A percentile compares a stretch with the other conserved stretches of the same genome.
Conservation (phyloP, 1,140 invertebrate species). For the Adelges cooleyi region DNA sequence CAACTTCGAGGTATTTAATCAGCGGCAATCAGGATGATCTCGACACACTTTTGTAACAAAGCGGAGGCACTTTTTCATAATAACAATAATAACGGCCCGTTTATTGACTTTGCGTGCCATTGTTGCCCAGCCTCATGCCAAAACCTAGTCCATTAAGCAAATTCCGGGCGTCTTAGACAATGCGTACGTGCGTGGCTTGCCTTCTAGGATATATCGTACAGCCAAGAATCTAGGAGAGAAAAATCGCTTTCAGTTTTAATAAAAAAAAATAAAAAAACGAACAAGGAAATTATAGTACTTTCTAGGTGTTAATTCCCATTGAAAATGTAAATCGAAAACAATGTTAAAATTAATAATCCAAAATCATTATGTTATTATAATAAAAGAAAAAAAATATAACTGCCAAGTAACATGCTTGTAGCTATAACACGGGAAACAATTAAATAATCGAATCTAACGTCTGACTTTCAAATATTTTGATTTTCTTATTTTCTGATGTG, state of each 20-base stretch:
- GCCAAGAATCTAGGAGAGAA: not conserved
- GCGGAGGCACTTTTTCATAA: not conserved
- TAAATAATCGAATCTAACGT: too few relatives aligned
- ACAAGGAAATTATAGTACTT: too few relatives aligned
- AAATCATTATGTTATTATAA: too few relatives aligned
- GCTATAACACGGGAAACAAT: too few relatives aligned
- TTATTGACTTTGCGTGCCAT: conserved; percentile 18
- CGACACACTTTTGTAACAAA: conserved; percentile 14
- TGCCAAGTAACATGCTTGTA: too few relatives aligned
- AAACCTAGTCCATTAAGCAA: not conserved
- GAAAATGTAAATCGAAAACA: too few relatives aligned
- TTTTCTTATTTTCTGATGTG: too few relatives aligned
- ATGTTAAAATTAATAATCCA: too few relatives aligned
- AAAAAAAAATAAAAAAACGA: too few relatives aligned
- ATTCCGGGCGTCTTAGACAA: conserved; percentile 18
- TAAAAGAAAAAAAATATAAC: too few relatives aligned
- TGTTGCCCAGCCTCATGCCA: not conserved
- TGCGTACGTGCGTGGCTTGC: conserved; percentile 11
- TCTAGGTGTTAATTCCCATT: too few relatives aligned
- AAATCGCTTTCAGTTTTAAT: conserved; percentile 20
- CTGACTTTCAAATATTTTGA: too few relatives aligned
- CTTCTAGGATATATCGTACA: not conserved
- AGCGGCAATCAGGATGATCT: conserved; percentile 2
- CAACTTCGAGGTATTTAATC: conserved; percentile 4
- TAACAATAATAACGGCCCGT: conserved; percentile 10